Conservation (phyloP, 2,113 vertebrate genomes). For the Hippopotamus amphibius region DNA sequence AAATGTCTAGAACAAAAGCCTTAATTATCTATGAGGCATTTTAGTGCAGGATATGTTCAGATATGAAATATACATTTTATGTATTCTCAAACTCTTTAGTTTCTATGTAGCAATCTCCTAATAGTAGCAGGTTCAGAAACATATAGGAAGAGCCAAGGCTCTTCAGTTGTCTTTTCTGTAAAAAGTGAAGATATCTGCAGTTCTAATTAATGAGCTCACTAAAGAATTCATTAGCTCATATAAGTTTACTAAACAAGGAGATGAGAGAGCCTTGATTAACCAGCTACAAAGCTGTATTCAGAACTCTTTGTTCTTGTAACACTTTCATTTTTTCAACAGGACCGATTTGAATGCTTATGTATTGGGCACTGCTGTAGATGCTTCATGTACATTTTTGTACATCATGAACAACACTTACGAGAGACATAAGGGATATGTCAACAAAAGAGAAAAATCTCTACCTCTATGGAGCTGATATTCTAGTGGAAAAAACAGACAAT, state of each 20-base stretch:
- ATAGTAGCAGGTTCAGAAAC: background rate
- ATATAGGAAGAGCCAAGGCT: background rate
- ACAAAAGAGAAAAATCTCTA: background rate
- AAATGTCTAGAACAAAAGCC: background rate
- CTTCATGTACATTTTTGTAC: background rate
- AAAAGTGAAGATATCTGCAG: background rate
- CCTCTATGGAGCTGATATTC: background rate
- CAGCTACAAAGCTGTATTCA: background rate
- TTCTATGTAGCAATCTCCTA: background rate
- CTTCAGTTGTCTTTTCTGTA: background rate
- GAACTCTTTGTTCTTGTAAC: conserved; percentile 47
- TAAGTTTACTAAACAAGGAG: background rate
- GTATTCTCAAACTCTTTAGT: background rate
- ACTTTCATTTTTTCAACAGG: background rate
- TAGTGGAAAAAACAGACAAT: background rate
- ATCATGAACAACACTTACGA: background rate
- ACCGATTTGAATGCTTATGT: background rate
- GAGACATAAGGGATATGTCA: background rate
- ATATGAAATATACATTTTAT: background rate
- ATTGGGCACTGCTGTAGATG: background rate
- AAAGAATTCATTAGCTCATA: conserved; percentile 31
- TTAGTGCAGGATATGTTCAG: background rate
- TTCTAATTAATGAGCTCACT: background rate
- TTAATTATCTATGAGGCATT: background rate
- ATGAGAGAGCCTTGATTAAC: background rate